Percentiles rank a stretch among this genome's conserved stretches.
phyloP scores from a whole-genome alignment of 2,888 invertebrate species.

The Ophion ellenae region DNA sequence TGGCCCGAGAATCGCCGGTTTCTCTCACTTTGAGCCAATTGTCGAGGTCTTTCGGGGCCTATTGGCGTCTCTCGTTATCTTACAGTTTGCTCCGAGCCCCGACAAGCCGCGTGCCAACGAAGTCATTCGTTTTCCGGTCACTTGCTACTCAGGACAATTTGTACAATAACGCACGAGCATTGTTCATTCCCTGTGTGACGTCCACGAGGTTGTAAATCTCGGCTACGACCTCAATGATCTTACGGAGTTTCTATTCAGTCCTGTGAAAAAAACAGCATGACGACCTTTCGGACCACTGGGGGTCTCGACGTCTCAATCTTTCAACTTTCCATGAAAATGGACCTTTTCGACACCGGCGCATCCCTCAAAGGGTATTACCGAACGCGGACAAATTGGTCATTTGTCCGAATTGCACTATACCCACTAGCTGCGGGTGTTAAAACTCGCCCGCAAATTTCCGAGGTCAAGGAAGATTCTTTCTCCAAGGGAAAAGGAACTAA shows the following conservation, averaged over 20 bases:
- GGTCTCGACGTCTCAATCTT: slow-evolving; percentile 46
- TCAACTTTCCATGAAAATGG: neutral
- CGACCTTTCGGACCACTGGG: slow-evolving; percentile 37
- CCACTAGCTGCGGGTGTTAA: neutral
- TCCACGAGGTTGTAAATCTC: slow-evolving; percentile 57
- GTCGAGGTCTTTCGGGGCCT: neutral
- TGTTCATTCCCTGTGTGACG: slow-evolving; percentile 30
- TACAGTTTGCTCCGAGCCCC: slow-evolving; percentile 18
- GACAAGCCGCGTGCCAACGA: slow-evolving; percentile 4
- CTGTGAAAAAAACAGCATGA: slow-evolving; percentile 1
- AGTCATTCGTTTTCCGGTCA: slow-evolving; percentile 26
- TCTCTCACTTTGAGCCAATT: slow-evolving; percentile 37
- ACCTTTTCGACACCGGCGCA: neutral
- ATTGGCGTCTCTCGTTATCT: slow-evolving; percentile 45
- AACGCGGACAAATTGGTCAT: slow-evolving; percentile 47
- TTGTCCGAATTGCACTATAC: slow-evolving; percentile 30
- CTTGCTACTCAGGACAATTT: slow-evolving; percentile 35
- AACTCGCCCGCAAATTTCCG: neutral
- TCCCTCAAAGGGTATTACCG: slow-evolving; percentile 44
- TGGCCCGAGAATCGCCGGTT: slow-evolving; percentile 25
- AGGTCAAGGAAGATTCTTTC: neutral
- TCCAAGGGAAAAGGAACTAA: neutral
- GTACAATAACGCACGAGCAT: slow-evolving; percentile 34
- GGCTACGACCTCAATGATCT: neutral
- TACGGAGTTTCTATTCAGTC: neutral